Evolutionary conservation across 2,113 vertebrate species (phyloP), one percentile per base, ranked within the genome.

Genomic region (Ictidomys tridecemlineatus): DNA sequence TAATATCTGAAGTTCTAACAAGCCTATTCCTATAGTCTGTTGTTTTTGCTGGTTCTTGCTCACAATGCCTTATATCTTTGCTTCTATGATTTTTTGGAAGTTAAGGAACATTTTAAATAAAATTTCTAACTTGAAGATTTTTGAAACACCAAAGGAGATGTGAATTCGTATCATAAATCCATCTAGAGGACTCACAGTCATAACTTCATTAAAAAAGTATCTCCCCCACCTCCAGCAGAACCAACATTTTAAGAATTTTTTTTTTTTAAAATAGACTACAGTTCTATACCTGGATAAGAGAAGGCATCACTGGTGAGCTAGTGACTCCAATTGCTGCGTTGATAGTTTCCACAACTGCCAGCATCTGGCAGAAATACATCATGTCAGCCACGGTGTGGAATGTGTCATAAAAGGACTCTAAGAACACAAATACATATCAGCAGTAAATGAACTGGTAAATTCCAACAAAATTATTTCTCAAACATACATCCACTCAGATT

Each of bases 291-390:
- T 99, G 99, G 79, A 99, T 28, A 63, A 99, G 67, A 89, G 99
- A 96, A 83, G 99, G 99, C 67, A 99, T n/a, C 77, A 99, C 95
- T 0, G 99, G 99, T 32, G 99, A 98, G 74, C 94, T 98, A 65
- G 99, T 99, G 0, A 99, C 98, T 73, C 99, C 99, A 96, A 99
- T 99, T 2, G 99, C 98, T 45, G 99, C 99, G 73, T 99, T 99
- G 88, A 99, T 95, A 30, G 99, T 99, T 96, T 99, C 99, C 90
- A 99, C 98, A 34, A 98, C 42, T 24, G 99, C 98, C 98, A 99
- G 96, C 96, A 99, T 99, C 98, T 99, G 99, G 98, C 99, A 99
- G 99, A 99, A 99, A 98, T 99, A 99, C 99, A 99, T 99, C 99
- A 99, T 98, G 70, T 99, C 99, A 67, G 99, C 98, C 89, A 99